A percentile compares a stretch with the other conserved stretches of the same genome.
These are phyloP conservation scores for Antedon bifida DNA, from an alignment of 35 echinoderm and acorn worm species.

Conservation along the genomic window DNA sequence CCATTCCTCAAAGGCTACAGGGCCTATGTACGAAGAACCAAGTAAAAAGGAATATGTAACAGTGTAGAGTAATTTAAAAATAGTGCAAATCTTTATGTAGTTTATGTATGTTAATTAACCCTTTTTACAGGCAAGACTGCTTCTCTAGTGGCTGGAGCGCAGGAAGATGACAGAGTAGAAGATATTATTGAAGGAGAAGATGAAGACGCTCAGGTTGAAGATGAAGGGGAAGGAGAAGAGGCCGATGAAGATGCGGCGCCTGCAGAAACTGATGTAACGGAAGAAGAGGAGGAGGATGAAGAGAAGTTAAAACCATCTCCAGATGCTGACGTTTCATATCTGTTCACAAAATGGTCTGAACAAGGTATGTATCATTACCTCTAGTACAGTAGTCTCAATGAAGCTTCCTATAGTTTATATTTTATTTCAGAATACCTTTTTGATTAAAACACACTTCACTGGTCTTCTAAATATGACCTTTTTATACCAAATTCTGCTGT, in stretches of 20 bases:
- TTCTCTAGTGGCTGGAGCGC: slow-evolving; percentile 12
- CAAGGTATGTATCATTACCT: slow-evolving; percentile 21
- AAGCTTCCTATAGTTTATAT: too few species aligned
- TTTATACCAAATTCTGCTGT: too few species aligned
- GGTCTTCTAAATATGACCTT: too few species aligned
- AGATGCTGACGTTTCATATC: slow-evolving; percentile 82
- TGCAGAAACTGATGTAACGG: slow-evolving; percentile 20
- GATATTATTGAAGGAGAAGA: slow-evolving; percentile 77
- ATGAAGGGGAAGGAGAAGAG: slow-evolving; percentile 41
- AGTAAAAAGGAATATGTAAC: too few species aligned
- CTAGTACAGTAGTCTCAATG: background rate
- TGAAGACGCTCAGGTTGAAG: slow-evolving; percentile 36
- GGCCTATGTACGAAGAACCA: too few species aligned
- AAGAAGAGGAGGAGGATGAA: slow-evolving; percentile 81
- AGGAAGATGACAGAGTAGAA: slow-evolving; percentile 47
- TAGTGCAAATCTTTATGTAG: too few species aligned
- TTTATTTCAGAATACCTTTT: too few species aligned
- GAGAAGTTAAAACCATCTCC: slow-evolving; percentile 59
- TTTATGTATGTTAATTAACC: too few species aligned
- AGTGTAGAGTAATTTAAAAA: too few species aligned
- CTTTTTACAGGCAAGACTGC: slow-evolving; percentile 14
- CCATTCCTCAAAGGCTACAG: too few species aligned
- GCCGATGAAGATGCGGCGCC: slow-evolving; percentile 3
- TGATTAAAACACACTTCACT: too few species aligned
- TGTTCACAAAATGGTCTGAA: slow-evolving; percentile 84